Percentiles rank a stretch among this genome's conserved stretches.
phyloP scores from a whole-genome alignment of 2,888 invertebrate species.

The Papilio elwesi region DNA sequence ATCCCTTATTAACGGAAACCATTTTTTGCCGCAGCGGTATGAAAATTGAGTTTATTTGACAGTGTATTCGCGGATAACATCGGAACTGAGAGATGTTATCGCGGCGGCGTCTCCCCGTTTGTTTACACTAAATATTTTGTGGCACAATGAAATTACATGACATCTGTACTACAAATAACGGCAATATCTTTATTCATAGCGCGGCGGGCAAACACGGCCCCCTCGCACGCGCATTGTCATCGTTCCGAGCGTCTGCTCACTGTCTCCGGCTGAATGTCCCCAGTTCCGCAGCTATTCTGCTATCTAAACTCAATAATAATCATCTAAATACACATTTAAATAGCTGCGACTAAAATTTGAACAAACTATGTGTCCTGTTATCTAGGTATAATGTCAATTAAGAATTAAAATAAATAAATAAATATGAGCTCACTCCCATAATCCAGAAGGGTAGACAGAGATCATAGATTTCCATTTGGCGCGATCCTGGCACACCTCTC shows the following conservation, averaged over 20 bases:
- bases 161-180: slow-evolving; percentile 84
- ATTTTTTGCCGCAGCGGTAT: slow-evolving; percentile 64
- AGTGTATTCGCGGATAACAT: slow-evolving; percentile 62
- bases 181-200: slow-evolving; percentile 84
- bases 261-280: slow-evolving; percentile 57
- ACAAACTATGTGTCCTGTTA: not conserved
- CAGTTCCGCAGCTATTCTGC: slow-evolving; percentile 3
- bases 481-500: no score
- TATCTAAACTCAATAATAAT: slow-evolving; percentile 24
- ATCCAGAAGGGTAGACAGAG: no score
- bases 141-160: slow-evolving; percentile 84
- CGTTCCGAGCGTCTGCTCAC: slow-evolving; percentile 72
- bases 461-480: no score
- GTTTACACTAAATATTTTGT: slow-evolving; percentile 83
- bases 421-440: no score
- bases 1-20: slow-evolving; percentile 70
- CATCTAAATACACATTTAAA: slow-evolving; percentile 32
- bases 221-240: slow-evolving; percentile 73
- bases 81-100: slow-evolving; percentile 78
- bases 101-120: slow-evolving; percentile 72
- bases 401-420: no score
- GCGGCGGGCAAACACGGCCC: slow-evolving; percentile 74
- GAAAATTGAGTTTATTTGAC: slow-evolving; percentile 72
- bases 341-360: not conserved
- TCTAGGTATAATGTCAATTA: not conserved